Conservation (phyloP, 2,888 invertebrate species). For the Drepanosiphum platanoidis region DNA sequence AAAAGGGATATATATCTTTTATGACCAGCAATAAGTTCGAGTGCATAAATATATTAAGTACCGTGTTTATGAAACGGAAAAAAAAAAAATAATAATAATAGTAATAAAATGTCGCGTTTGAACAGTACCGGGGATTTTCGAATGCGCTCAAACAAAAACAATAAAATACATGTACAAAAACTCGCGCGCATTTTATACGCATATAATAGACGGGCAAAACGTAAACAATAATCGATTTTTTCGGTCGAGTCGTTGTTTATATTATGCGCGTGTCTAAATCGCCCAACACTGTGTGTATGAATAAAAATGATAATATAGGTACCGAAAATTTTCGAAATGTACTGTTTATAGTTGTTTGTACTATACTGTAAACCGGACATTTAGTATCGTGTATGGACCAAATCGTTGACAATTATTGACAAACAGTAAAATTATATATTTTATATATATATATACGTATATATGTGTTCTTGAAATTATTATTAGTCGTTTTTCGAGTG, state of each 20-base stretch:
- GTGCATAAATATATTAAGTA: slow-evolving; percentile 9
- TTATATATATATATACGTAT: too few relatives aligned
- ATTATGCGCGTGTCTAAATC: neutral
- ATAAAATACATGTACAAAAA: slow-evolving; percentile 35
- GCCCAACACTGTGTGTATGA: neutral
- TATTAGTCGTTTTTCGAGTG: too few relatives aligned
- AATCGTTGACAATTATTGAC: too few relatives aligned
- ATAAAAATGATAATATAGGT: neutral
- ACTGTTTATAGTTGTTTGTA: too few relatives aligned
- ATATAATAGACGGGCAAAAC: neutral
- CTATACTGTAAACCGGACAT: too few relatives aligned
- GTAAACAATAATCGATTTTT: slow-evolving; percentile 42
- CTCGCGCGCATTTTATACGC: neutral
- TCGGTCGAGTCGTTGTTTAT: neutral
- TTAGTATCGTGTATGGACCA: too few relatives aligned
- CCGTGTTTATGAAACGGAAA: slow-evolving; percentile 49
- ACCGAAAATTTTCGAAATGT: too few relatives aligned
- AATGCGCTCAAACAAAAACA: slow-evolving; percentile 28
- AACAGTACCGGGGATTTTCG: neutral
- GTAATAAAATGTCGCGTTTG: slow-evolving; percentile 22
- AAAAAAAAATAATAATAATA: slow-evolving; percentile 26
- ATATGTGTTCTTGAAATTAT: too few relatives aligned
- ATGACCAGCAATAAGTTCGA: slow-evolving; percentile 12
- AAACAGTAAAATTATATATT: too few relatives aligned
- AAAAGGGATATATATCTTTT: slow-evolving; percentile 39